These are phyloP conservation scores for Lutra lutra DNA, from an alignment of 2,797 vertebrate species.

Conservation along the genomic window DNA sequence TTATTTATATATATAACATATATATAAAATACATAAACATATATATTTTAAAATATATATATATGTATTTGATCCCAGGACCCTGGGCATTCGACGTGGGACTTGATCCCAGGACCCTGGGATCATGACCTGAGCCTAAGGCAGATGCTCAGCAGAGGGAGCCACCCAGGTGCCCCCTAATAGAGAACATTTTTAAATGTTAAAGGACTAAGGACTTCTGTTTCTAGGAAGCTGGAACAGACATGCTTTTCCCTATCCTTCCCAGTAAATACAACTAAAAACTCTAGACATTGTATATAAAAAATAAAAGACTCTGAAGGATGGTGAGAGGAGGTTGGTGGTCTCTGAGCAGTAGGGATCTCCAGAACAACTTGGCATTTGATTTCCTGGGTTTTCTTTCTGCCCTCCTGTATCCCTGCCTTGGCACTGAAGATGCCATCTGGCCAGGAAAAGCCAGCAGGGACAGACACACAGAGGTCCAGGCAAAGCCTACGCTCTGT, in stretches of 20 bases:
- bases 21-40: too few species aligned
- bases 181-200: constrained; percentile 6
- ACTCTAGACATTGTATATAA: not conserved
- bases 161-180: not conserved
- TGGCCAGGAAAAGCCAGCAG: not conserved
- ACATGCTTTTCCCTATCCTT: not conserved
- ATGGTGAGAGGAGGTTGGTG: not conserved
- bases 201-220: not conserved
- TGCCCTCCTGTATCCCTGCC: not conserved
- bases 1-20: too few species aligned
- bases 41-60: too few species aligned
- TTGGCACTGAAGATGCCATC: not conserved
- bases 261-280: not conserved
- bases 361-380: not conserved
- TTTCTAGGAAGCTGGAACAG: not conserved
- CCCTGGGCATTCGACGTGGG: too few species aligned
- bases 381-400: not conserved
- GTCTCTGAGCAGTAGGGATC: not conserved
- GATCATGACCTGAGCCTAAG: not conserved
- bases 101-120: too few species aligned
- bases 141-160: not conserved
- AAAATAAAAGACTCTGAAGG: not conserved
- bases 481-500: not conserved
- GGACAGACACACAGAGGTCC: not conserved
- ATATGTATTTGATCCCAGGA: too few species aligned